A percentile compares a stretch with the other conserved stretches of the same genome.
Evolutionary conservation across 1,140 invertebrate genomes (phyloP).

Genomic region (Phthorimaea operculella): DNA sequence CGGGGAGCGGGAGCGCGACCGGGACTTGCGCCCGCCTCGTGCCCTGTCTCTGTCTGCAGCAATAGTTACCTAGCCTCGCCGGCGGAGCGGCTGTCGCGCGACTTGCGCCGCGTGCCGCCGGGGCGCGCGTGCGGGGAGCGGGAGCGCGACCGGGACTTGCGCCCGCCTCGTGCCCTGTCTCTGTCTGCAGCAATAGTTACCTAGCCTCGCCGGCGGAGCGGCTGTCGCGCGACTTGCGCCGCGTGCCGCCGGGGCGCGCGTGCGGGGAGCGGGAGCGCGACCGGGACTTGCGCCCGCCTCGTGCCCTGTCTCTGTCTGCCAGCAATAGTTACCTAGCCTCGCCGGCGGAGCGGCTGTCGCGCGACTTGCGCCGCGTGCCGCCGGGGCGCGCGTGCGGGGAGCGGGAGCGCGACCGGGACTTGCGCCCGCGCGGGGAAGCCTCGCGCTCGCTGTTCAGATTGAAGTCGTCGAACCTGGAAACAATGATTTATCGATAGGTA

Average conservation of each 20-base stretch:
- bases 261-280: constrained; percentile 32
- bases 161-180: constrained; percentile 36
- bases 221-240: constrained; percentile 48
- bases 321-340: constrained; percentile 36
- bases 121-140: constrained; percentile 23
- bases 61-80: constrained; percentile 44
- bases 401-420: constrained; percentile 35
- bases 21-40: constrained; percentile 36
- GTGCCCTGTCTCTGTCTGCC: constrained; percentile 22
- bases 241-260: constrained; percentile 12
- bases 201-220: constrained; percentile 51
- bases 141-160: constrained; percentile 35
- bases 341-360: constrained; percentile 49
- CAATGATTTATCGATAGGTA: too few relatives aligned
- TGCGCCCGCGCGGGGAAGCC: constrained; percentile 39
- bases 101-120: constrained; percentile 35
- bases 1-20: constrained; percentile 32
- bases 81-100: constrained; percentile 48
- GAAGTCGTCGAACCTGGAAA: constrained; percentile 62
- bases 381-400: constrained; percentile 17
- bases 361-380: constrained; percentile 37
- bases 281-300: constrained; percentile 36
- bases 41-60: constrained; percentile 17
- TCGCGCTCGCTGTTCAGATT: constrained; percentile 65
- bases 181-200: constrained; percentile 15